Evolutionary conservation across 2,113 vertebrate genomes (phyloP).

Genomic region (Hippoglossus stenolepis): DNA sequence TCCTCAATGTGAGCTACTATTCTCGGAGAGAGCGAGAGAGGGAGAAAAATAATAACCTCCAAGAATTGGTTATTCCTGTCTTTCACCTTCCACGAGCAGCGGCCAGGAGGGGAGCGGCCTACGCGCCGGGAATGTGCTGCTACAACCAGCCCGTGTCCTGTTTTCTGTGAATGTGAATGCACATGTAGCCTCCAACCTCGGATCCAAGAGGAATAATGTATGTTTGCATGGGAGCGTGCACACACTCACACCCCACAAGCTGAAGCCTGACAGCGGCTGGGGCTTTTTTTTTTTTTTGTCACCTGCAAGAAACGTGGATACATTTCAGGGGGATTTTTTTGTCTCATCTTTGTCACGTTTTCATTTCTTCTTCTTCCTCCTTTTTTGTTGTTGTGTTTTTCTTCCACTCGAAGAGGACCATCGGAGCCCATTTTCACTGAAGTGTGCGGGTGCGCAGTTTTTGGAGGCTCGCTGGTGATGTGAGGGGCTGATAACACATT

Average conservation of each 20-base stretch:
- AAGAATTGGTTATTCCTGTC: slow-evolving; percentile 64
- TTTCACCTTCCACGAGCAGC: slow-evolving; percentile 67
- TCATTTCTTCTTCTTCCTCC: slow-evolving; percentile 18
- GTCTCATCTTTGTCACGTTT: slow-evolving; percentile 64
- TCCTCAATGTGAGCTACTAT: slow-evolving; percentile 76
- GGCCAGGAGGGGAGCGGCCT: slow-evolving; percentile 71
- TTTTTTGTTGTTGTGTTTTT: neutral
- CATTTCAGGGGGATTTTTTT: slow-evolving; percentile 28
- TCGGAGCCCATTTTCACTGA: slow-evolving; percentile 7
- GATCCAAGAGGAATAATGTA: slow-evolving; percentile 56
- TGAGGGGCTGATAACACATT: slow-evolving; percentile 76
- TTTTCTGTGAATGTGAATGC: slow-evolving; percentile 76
- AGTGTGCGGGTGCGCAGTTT: slow-evolving; percentile 68
- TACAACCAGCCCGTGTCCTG: slow-evolving; percentile 65
- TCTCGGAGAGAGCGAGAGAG: slow-evolving; percentile 66
- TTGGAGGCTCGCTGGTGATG: slow-evolving; percentile 72
- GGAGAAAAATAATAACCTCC: slow-evolving; percentile 71
- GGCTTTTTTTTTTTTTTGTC: slow-evolving; percentile 35
- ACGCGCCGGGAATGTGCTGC: slow-evolving; percentile 70
- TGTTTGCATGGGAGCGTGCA: slow-evolving; percentile 29
- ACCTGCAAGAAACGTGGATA: slow-evolving; percentile 77
- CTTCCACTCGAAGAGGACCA: slow-evolving; percentile 22
- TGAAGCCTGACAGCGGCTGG: too few relatives aligned
- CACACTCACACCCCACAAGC: too few relatives aligned
- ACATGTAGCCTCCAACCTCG: slow-evolving; percentile 70